phyloP scores from a whole-genome alignment of 53 echinoderm and acorn worm genomes.

The Arbacia lixula region DNA sequence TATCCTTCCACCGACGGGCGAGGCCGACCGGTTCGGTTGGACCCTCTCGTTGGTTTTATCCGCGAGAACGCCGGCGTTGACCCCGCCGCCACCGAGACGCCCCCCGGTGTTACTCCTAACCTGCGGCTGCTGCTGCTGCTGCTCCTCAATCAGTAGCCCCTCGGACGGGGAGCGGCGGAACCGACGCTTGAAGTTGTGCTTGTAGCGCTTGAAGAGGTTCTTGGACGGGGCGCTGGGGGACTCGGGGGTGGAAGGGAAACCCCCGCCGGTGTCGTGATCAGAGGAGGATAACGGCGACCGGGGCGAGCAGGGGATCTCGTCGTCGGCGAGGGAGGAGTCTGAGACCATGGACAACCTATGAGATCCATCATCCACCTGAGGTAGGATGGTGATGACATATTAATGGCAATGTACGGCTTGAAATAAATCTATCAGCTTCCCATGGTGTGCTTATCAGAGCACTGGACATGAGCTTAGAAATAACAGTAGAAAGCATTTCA shows the following conservation, averaged over 20 bases:
- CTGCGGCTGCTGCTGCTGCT: constrained; percentile 33
- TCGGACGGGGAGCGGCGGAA: constrained; percentile 76
- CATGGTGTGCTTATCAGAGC: too few relatives aligned
- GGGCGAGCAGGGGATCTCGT: constrained; percentile 64
- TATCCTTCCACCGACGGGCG: constrained; percentile 5
- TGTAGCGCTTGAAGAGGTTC: constrained; percentile 84
- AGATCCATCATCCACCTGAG: too few relatives aligned
- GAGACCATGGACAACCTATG: constrained; percentile 39
- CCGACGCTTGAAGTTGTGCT: constrained; percentile 74
- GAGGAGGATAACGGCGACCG: constrained; percentile 40
- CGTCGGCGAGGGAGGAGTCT: constrained; percentile 48
- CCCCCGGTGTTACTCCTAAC: constrained; percentile 5
- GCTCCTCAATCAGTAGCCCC: constrained; percentile 40
- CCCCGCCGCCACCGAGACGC: neutral
- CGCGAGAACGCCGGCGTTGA: constrained; percentile 25
- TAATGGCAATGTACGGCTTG: too few relatives aligned
- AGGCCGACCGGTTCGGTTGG: constrained; percentile 19
- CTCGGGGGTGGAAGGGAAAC: constrained; percentile 47
- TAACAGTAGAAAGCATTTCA: too few relatives aligned
- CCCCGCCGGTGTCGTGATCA: constrained; percentile 46
- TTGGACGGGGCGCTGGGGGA: constrained; percentile 73
- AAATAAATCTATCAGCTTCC: too few relatives aligned
- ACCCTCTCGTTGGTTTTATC: constrained; percentile 63
- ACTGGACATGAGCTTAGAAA: too few relatives aligned
- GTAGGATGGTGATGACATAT: too few relatives aligned